phyloP scores from a whole-genome alignment of 1,140 invertebrate genomes.

The Oscheius sp. region DNA sequence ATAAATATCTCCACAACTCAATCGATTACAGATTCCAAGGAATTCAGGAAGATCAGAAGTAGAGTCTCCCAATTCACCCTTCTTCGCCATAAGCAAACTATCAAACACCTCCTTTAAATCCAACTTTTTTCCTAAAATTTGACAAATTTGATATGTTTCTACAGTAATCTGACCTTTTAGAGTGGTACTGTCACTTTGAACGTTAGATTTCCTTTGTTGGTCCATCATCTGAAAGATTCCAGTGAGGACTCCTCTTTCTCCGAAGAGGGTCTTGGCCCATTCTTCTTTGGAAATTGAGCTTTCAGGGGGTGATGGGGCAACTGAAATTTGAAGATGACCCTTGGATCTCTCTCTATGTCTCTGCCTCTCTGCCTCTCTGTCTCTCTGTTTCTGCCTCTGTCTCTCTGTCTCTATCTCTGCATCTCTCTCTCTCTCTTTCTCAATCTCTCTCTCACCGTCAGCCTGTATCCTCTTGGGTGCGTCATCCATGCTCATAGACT shows the following conservation, averaged over 20 bases:
- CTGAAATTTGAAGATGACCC: too few relatives aligned
- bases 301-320: too few relatives aligned
- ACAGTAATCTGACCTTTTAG: not conserved
- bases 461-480: too few relatives aligned
- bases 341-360: too few relatives aligned
- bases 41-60: conserved; percentile 57
- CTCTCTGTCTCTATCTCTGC: too few relatives aligned
- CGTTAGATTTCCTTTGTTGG: conserved; percentile 44
- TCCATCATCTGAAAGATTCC: conserved; percentile 56
- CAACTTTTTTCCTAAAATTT: conserved; percentile 10
- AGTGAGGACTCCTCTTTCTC: conserved; percentile 50
- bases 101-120: conserved; percentile 57
- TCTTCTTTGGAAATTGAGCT: conserved; percentile 27
- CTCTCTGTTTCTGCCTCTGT: too few relatives aligned
- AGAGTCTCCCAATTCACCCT: conserved; percentile 56
- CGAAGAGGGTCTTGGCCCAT: conserved; percentile 46
- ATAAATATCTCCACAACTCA: conserved; percentile 59
- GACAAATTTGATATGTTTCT: not conserved
- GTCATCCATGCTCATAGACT: too few relatives aligned
- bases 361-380: too few relatives aligned
- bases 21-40: conserved; percentile 57
- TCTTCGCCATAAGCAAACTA: conserved; percentile 47
- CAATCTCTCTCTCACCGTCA: too few relatives aligned
- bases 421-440: too few relatives aligned
- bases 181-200: conserved; percentile 25